Evolutionary conservation across 2,888 invertebrate genomes (phyloP).

Genomic region (Rhabditoides inermis): DNA sequence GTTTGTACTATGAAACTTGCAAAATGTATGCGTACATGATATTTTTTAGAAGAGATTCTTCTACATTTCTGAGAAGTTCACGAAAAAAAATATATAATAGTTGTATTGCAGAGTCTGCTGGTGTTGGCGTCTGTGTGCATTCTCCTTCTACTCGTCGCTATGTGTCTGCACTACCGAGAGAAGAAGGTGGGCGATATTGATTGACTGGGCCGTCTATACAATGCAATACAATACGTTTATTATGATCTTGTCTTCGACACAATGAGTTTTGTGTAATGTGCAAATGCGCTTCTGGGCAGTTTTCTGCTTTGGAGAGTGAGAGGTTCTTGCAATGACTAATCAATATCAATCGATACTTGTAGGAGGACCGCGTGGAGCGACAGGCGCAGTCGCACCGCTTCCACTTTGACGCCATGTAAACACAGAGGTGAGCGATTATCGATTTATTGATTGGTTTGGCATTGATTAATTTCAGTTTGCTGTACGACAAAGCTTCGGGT

Average conservation of each 20-base stretch:
- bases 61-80: background rate
- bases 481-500: too few relatives aligned
- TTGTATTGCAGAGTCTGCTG: constrained; percentile 21
- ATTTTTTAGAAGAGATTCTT: background rate
- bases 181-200: constrained; percentile 13
- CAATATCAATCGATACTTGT: background rate
- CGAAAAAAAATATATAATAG: background rate
- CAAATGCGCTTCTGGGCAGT: too few relatives aligned
- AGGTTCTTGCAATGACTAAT: constrained; percentile 2
- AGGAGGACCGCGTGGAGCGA: constrained; percentile 43
- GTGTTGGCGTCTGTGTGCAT: constrained; percentile 41
- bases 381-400: constrained; percentile 50
- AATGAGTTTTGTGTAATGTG: too few relatives aligned
- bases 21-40: background rate
- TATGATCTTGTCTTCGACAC: too few relatives aligned
- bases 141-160: constrained; percentile 42
- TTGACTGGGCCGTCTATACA: too few relatives aligned
- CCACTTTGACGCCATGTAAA: constrained; percentile 53
- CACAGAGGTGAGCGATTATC: too few relatives aligned
- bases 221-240: too few relatives aligned
- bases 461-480: too few relatives aligned
- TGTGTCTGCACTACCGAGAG: constrained; percentile 44
- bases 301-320: constrained; percentile 2
- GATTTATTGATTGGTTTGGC: too few relatives aligned
- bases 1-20: background rate